phyloP scores from a whole-genome alignment of 2,888 invertebrate genomes.

The Drosophila kokeensis region DNA sequence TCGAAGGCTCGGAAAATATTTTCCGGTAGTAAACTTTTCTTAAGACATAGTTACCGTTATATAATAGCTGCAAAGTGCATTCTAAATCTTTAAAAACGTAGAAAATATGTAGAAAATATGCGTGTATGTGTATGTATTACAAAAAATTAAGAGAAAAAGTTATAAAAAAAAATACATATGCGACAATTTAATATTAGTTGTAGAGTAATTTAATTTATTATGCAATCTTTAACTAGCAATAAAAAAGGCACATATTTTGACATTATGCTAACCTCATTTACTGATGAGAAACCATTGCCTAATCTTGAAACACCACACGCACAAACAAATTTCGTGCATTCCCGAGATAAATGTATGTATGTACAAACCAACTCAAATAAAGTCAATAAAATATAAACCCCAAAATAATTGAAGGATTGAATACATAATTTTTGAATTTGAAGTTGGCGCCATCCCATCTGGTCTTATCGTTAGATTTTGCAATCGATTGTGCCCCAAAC shows the following conservation, averaged over 20 bases:
- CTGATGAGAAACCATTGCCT: conserved; percentile 48
- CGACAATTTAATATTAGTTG: conserved; percentile 70
- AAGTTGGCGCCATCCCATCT: conserved; percentile 8
- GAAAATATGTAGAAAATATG: conserved; percentile 77
- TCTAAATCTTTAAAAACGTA: conserved; percentile 69
- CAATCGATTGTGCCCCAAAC: conserved; percentile 17
- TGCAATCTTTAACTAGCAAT: conserved; percentile 65
- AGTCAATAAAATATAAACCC: conserved; percentile 51
- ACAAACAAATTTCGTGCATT: conserved; percentile 62
- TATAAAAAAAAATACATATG: conserved; percentile 60
- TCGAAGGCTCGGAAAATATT: conserved; percentile 89
- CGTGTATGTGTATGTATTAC: conserved; percentile 65
- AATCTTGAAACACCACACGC: conserved; percentile 61
- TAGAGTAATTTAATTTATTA: conserved; percentile 76
- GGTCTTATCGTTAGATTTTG: not conserved
- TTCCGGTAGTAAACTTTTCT: conserved; percentile 87
- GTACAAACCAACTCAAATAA: conserved; percentile 58
- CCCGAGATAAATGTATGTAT: conserved; percentile 51
- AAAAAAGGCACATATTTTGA: conserved; percentile 63
- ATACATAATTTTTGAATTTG: not conserved
- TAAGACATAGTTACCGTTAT: conserved; percentile 50
- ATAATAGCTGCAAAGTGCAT: conserved; percentile 70
- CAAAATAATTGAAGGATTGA: not conserved
- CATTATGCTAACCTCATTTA: conserved; percentile 51
- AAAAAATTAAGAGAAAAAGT: conserved; percentile 45